Evolutionary conservation across 2,888 invertebrate species (phyloP).

Genomic region (Drosophila paucipuncta): DNA sequence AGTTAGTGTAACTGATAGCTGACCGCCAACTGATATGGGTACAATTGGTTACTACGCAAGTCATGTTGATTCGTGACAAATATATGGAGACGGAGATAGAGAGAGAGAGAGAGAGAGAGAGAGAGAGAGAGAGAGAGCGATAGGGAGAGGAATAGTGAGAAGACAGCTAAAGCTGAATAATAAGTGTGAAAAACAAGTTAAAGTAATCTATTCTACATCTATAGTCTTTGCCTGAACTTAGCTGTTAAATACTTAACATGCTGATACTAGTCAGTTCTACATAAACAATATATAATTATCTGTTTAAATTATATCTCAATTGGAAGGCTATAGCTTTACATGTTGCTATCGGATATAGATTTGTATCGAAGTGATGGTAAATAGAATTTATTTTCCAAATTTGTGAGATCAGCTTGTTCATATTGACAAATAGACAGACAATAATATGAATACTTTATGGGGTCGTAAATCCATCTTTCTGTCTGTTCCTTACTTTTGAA

Average conservation of each 20-base stretch:
- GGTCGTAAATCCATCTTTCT: background rate
- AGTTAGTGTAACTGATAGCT: conserved; percentile 28
- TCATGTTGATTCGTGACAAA: background rate
- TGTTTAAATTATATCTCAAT: background rate
- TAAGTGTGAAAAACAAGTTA: background rate
- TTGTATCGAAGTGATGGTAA: background rate
- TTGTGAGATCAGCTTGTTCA: background rate
- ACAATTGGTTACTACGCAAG: background rate
- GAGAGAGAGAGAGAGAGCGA: background rate
- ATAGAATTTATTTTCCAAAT: background rate
- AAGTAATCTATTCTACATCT: background rate
- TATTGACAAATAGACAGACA: background rate
- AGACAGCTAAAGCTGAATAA: background rate
- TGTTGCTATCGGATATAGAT: background rate
- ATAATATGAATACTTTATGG: background rate
- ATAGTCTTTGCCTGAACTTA: background rate
- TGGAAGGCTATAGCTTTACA: background rate
- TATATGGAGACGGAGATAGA: rapidly evolving
- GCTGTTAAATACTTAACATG: background rate
- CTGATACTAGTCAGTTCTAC: background rate
- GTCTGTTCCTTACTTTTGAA: background rate
- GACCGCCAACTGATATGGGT: conserved; percentile 12
- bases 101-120: background rate
- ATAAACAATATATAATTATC: background rate
- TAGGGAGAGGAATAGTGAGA: background rate